These are phyloP conservation scores for Drosophila teissieri DNA, from an alignment of 1,140 invertebrate genomes.

Conservation along the genomic window DNA sequence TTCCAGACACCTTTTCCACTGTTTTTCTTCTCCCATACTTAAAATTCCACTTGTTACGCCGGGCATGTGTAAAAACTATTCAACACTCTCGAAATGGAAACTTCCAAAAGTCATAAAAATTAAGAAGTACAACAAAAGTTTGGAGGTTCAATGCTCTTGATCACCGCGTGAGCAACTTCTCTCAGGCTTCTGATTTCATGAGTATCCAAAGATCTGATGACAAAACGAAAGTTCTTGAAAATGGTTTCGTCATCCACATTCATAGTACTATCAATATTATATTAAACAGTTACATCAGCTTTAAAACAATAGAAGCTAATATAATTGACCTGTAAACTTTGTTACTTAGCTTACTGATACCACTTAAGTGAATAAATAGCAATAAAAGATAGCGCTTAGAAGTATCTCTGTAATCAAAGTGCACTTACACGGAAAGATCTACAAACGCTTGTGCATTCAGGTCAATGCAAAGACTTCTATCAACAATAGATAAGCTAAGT, in stretches of 20 bases:
- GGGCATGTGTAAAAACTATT: constrained; percentile 52
- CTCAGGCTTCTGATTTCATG: constrained; percentile 9
- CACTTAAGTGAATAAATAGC: background rate
- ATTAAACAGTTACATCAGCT: background rate
- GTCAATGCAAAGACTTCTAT: background rate
- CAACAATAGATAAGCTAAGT: background rate
- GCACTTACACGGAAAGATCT: background rate
- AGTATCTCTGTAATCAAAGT: background rate
- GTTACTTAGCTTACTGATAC: constrained; percentile 5
- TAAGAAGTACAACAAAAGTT: constrained; percentile 34
- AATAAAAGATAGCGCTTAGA: constrained; percentile 7
- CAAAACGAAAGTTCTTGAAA: background rate
- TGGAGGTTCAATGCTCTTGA: constrained; percentile 60
- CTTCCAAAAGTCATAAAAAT: constrained; percentile 51
- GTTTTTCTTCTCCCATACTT: constrained; percentile 37
- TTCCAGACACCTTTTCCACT: constrained; percentile 26
- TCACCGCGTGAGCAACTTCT: constrained; percentile 1
- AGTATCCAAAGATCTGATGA: background rate
- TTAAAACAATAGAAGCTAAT: background rate
- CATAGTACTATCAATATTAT: background rate
- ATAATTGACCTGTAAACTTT: background rate
- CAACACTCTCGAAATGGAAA: constrained; percentile 49
- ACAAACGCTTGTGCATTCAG: background rate
- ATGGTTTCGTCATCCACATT: background rate
- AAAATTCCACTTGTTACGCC: constrained; percentile 70